Conservation (phyloP, 2,797 vertebrate species). For the Anabas testudineus region DNA sequence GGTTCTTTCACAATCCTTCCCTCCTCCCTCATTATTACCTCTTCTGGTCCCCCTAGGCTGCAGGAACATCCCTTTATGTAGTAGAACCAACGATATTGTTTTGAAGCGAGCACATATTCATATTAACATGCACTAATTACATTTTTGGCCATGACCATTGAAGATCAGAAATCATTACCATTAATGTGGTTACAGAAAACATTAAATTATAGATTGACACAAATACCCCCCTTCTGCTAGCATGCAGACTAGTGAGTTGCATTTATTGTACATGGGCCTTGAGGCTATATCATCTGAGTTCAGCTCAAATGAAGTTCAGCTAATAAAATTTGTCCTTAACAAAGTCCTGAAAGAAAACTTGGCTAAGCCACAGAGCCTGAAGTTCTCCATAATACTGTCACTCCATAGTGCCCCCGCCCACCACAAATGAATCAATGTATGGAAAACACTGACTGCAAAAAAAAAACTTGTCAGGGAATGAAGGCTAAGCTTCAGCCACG, state of each 20-base stretch:
- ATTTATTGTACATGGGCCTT: conserved; percentile 21
- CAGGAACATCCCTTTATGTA: conserved; percentile 59
- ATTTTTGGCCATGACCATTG: conserved; percentile 12
- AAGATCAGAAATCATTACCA: conserved; percentile 13
- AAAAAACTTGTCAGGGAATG: too few relatives aligned
- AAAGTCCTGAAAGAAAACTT: conserved; percentile 52
- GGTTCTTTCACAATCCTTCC: conserved; percentile 59
- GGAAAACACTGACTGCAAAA: too few relatives aligned
- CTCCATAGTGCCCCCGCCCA: not conserved
- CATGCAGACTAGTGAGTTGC: conserved; percentile 10
- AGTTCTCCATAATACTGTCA: conserved; percentile 47
- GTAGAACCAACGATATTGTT: conserved; percentile 48
- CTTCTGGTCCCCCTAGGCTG: conserved; percentile 44
- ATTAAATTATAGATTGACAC: not conserved
- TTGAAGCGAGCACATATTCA: conserved; percentile 36
- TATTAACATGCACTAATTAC: conserved; percentile 39
- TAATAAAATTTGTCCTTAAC: conserved; percentile 64
- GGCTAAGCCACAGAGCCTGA: conserved; percentile 28
- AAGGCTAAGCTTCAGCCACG: too few relatives aligned
- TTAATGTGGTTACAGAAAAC: not conserved
- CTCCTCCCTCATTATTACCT: conserved; percentile 66
- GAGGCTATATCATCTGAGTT: conserved; percentile 44
- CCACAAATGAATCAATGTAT: too few relatives aligned
- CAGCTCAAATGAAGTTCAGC: conserved; percentile 57
- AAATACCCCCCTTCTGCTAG: conserved; percentile 11